These are phyloP conservation scores for Sternarchorhynchus goeldii DNA, from an alignment of 2,797 vertebrate species.

Conservation along the genomic window DNA sequence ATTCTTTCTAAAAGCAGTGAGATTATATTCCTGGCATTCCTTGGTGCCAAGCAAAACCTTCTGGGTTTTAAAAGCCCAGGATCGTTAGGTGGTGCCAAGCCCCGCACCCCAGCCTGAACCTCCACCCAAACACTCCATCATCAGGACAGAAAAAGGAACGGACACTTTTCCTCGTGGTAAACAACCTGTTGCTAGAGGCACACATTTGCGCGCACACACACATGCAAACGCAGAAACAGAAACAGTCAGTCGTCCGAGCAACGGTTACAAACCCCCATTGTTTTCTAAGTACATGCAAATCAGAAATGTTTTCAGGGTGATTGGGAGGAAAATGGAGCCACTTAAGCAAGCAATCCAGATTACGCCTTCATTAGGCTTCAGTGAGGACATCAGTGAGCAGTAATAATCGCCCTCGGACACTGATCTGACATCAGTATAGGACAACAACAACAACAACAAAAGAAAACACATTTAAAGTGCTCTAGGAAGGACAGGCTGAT, in stretches of 20 bases:
- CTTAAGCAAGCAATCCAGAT: constrained; percentile 2
- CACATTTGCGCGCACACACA: background rate
- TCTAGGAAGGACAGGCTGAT: background rate
- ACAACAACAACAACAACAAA: no score
- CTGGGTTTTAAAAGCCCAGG: background rate
- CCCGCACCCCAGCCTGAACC: background rate
- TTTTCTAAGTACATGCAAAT: constrained; percentile 37
- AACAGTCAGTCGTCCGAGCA: background rate
- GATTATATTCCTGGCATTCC: constrained; percentile 9
- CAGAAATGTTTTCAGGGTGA: background rate
- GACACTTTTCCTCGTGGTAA: background rate
- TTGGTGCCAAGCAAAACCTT: background rate
- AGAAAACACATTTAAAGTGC: background rate
- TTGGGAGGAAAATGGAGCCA: background rate
- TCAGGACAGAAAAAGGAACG: background rate
- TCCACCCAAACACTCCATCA: background rate
- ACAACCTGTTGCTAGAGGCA: background rate
- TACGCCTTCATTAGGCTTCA: background rate
- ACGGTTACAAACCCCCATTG: constrained; percentile 28
- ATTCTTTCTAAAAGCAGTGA: constrained; percentile 14
- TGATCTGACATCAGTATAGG: no score
- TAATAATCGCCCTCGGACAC: no score
- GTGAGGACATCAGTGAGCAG: background rate
- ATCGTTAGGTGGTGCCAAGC: background rate
- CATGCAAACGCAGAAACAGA: background rate